phyloP scores from a whole-genome alignment of 2,888 invertebrate species.

The Scaptomyza tumidula region DNA sequence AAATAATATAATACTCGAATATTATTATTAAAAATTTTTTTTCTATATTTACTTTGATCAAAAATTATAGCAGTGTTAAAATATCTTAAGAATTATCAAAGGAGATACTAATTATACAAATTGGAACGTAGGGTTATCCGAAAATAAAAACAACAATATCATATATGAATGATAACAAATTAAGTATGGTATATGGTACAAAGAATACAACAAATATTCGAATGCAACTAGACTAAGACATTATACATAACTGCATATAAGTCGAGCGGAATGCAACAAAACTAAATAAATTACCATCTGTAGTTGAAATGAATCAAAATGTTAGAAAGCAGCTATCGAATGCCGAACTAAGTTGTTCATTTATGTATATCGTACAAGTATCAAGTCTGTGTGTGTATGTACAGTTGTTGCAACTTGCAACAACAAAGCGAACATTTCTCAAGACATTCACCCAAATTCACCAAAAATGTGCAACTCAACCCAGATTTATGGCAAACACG shows the following conservation, averaged over 20 bases:
- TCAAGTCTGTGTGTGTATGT: constrained; percentile 7
- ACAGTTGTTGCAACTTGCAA: constrained; percentile 57
- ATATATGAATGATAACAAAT: too few relatives aligned
- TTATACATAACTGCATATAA: background rate
- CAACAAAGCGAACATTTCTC: constrained; percentile 74
- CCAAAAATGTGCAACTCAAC: constrained; percentile 12
- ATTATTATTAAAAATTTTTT: too few relatives aligned
- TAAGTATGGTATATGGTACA: too few relatives aligned
- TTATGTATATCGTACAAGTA: constrained; percentile 51
- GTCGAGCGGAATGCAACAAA: background rate
- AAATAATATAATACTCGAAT: background rate
- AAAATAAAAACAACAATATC: too few relatives aligned
- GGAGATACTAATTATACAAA: too few relatives aligned
- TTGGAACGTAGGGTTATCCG: too few relatives aligned
- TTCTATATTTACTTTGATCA: too few relatives aligned
- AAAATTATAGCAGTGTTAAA: too few relatives aligned
- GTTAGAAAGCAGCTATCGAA: constrained; percentile 38
- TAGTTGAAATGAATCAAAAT: constrained; percentile 36
- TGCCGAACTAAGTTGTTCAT: constrained; percentile 64
- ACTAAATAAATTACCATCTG: constrained; percentile 26
- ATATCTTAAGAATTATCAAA: too few relatives aligned
- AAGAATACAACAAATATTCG: too few relatives aligned
- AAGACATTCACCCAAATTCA: constrained; percentile 71
- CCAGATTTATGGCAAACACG: constrained; percentile 4
- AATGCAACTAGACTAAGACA: background rate